Conservation (phyloP, 2,888 invertebrate species). For the Prosapia bicincta region DNA sequence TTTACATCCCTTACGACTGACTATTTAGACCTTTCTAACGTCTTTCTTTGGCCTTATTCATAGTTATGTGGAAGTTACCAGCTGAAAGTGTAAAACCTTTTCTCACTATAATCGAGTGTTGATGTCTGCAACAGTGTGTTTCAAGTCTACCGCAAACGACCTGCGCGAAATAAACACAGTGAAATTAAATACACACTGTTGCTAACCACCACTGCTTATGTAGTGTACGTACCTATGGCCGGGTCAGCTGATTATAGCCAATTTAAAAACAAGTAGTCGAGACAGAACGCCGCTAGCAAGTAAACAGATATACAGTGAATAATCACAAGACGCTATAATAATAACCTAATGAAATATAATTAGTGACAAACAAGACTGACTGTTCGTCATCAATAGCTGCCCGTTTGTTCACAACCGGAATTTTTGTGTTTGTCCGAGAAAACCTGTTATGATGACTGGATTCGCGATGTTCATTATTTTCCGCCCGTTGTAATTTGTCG, state of each 20-base stretch:
- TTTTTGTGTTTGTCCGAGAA: not conserved
- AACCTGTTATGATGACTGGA: not conserved
- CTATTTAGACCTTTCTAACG: too few relatives aligned
- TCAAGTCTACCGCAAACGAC: too few relatives aligned
- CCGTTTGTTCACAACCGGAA: not conserved
- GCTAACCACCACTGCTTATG: too few relatives aligned
- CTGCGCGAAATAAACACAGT: too few relatives aligned
- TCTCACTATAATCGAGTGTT: too few relatives aligned
- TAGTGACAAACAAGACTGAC: not conserved
- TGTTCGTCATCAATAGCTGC: not conserved
- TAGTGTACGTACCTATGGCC: not conserved
- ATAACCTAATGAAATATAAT: not conserved
- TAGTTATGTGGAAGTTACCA: too few relatives aligned
- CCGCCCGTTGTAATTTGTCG: not conserved
- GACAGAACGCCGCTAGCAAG: not conserved
- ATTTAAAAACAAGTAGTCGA: not conserved
- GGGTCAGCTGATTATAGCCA: not conserved
- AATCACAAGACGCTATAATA: not conserved
- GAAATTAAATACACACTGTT: too few relatives aligned
- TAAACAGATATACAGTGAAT: not conserved
- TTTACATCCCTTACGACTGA: too few relatives aligned
- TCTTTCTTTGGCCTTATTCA: too few relatives aligned
- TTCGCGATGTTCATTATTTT: not conserved
- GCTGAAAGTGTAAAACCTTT: too few relatives aligned
- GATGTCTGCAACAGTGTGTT: too few relatives aligned